Conservation (phyloP, 2,888 invertebrate species). For the Ischnura elegans region DNA sequence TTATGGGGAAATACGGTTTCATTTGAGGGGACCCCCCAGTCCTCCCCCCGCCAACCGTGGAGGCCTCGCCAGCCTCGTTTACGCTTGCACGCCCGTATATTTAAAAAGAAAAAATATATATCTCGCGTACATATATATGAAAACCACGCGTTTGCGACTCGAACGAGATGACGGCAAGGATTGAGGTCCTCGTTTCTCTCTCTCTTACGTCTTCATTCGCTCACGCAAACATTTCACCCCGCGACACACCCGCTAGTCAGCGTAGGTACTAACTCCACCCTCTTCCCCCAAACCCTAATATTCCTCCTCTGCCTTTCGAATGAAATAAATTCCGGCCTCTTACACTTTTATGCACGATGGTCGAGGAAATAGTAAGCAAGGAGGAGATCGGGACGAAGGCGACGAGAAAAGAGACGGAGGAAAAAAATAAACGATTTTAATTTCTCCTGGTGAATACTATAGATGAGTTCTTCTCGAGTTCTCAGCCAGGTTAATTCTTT, state of each 20-base stretch:
- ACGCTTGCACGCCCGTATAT: slow-evolving; percentile 49
- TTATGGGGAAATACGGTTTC: slow-evolving; percentile 66
- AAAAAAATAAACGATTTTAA: too few species aligned
- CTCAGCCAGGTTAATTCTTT: too few species aligned
- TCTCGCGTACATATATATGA: slow-evolving; percentile 53
- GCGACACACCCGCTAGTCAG: too few species aligned
- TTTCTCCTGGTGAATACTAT: too few species aligned
- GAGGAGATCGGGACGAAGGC: neutral
- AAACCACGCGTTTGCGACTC: slow-evolving; percentile 53
- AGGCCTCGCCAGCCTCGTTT: neutral
- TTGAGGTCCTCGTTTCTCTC: slow-evolving; percentile 13
- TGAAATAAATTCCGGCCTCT: neutral
- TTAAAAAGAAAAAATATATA: slow-evolving; percentile 60
- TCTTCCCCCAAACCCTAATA: neutral
- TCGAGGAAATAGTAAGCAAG: neutral
- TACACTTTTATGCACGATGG: neutral
- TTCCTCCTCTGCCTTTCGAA: neutral
- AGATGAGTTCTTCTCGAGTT: too few species aligned
- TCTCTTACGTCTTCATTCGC: neutral
- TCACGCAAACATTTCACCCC: too few species aligned
- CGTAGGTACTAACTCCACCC: too few species aligned
- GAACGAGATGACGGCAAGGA: slow-evolving; percentile 25
- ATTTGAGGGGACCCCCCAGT: slow-evolving; percentile 39
- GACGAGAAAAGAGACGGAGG: neutral
- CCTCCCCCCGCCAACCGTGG: neutral